phyloP scores from a whole-genome alignment of 2,797 vertebrate species.

The Salmo trutta region DNA sequence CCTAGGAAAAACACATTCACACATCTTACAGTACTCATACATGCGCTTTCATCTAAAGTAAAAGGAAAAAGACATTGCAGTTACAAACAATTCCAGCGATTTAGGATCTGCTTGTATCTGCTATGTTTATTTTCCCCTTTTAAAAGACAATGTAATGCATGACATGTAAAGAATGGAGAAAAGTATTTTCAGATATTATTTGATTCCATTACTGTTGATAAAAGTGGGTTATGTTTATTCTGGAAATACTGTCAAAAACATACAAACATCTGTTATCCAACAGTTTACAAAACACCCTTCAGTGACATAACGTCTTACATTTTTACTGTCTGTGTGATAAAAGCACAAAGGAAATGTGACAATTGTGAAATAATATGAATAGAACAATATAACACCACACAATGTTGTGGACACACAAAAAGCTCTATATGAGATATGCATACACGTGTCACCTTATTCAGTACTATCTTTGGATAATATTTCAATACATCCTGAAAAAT shows the following conservation, averaged over 20 bases:
- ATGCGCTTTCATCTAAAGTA: no score
- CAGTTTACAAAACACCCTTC: conserved; percentile 5
- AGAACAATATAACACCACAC: conserved; percentile 28
- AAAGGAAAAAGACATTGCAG: background rate
- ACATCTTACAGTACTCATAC: conserved; percentile 14
- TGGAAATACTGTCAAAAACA: conserved; percentile 6
- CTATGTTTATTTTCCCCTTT: background rate
- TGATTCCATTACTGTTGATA: conserved; percentile 4
- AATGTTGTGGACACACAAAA: conserved; percentile 32
- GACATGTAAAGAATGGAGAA: background rate
- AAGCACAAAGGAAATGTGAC: conserved; percentile 15
- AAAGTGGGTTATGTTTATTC: background rate
- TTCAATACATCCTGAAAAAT: background rate
- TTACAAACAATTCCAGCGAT: no score
- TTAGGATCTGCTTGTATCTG: no score
- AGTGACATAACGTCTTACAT: no score
- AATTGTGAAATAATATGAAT: background rate
- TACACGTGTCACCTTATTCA: conserved; percentile 25
- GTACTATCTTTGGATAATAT: conserved; percentile 6
- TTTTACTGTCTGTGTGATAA: background rate
- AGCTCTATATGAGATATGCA: conserved; percentile 14
- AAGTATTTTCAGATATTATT: background rate
- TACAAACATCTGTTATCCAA: conserved; percentile 15
- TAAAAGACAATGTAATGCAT: background rate
- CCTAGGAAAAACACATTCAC: conserved; percentile 26